These are phyloP conservation scores for Delia radicum DNA, from an alignment of 1,140 invertebrate species.

Conservation along the genomic window DNA sequence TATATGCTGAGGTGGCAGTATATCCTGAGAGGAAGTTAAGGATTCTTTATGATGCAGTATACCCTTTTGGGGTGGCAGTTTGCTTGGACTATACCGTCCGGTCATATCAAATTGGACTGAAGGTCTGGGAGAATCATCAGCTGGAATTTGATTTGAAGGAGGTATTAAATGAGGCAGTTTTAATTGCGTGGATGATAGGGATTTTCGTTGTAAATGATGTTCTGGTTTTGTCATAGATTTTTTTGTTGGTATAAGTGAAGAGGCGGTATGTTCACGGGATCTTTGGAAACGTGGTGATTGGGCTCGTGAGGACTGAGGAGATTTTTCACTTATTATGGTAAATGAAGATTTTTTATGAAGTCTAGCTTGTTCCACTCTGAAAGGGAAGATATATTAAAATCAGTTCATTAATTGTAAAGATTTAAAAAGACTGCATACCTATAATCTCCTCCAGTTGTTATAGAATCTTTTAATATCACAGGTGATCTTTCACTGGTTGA, in stretches of 20 bases:
- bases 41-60: slow-evolving; percentile 49
- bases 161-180: slow-evolving; percentile 34
- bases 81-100: slow-evolving; percentile 42
- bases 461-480: slow-evolving; percentile 45
- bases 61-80: slow-evolving; percentile 43
- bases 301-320: slow-evolving; percentile 46
- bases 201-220: slow-evolving; percentile 34
- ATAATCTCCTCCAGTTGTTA: slow-evolving; percentile 47
- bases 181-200: slow-evolving; percentile 37
- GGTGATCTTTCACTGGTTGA: slow-evolving; percentile 42
- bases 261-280: slow-evolving; percentile 51
- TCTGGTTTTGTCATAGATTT: slow-evolving; percentile 34
- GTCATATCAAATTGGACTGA: slow-evolving; percentile 54
- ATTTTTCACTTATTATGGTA: slow-evolving; percentile 63
- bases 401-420: background rate
- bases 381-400: background rate
- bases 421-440: slow-evolving; percentile 32
- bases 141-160: background rate
- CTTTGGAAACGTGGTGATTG: slow-evolving; percentile 59
- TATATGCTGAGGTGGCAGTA: slow-evolving; percentile 12
- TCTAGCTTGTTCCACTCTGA: slow-evolving; percentile 53
- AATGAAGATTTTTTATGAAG: slow-evolving; percentile 60
- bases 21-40: slow-evolving; percentile 46
- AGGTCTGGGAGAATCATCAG: slow-evolving; percentile 49
- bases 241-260: slow-evolving; percentile 25